phyloP scores from a whole-genome alignment of 2,113 vertebrate species.

The Colinus virginianus region DNA sequence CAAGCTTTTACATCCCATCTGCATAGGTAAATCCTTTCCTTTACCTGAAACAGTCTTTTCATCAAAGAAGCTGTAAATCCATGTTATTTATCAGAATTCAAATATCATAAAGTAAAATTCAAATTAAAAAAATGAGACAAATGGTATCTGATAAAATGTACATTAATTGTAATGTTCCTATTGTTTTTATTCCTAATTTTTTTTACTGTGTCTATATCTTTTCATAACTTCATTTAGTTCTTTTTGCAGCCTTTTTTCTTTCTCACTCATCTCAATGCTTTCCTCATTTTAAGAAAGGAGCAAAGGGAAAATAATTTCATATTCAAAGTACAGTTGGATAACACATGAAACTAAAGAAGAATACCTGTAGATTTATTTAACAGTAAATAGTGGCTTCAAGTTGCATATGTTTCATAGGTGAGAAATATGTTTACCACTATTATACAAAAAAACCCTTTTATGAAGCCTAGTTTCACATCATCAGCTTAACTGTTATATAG shows the following conservation, averaged over 20 bases:
- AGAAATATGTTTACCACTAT: background rate
- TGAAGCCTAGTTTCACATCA: background rate
- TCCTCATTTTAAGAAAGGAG: background rate
- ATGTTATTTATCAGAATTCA: background rate
- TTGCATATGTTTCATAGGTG: background rate
- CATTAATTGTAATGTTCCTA: background rate
- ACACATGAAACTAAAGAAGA: background rate
- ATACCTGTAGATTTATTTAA: background rate
- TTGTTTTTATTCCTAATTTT: background rate
- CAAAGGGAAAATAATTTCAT: background rate
- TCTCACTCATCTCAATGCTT: background rate
- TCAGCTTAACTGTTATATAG: background rate
- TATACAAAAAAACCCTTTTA: background rate
- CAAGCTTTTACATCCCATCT: background rate
- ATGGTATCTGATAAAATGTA: background rate
- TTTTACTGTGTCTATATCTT: background rate
- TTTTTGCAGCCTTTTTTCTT: background rate
- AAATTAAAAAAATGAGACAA: background rate
- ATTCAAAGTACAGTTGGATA: background rate
- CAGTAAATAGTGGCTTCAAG: background rate
- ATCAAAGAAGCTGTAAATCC: background rate
- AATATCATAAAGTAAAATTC: background rate
- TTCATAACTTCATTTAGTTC: background rate
- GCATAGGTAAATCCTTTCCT: background rate
- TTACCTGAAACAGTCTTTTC: background rate